A percentile compares a stretch with the other conserved stretches of the same genome.
Evolutionary conservation across 2,797 vertebrate species (phyloP).

Genomic region (Cynodonichthys magdalenae): DNA sequence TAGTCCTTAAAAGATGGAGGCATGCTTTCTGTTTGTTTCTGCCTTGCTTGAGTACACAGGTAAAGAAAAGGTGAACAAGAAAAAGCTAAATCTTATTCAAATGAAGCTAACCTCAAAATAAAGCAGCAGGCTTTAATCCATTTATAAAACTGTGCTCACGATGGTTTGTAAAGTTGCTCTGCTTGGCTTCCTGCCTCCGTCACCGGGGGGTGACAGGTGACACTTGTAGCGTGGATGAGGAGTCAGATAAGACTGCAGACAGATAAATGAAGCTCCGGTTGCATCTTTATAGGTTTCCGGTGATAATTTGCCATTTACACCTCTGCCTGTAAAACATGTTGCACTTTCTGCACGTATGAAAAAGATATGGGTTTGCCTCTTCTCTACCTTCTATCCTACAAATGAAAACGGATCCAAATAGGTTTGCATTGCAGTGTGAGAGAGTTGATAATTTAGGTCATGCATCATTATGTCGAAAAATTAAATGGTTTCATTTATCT

Average conservation of each 20-base stretch:
- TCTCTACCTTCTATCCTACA: neutral
- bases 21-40: no score
- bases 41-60: no score
- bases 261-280: slow-evolving; percentile 64
- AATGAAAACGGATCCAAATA: neutral
- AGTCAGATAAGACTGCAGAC: slow-evolving; percentile 60
- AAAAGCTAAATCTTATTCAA: neutral
- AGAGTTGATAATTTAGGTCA: neutral
- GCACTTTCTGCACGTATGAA: slow-evolving; percentile 1
- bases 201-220: slow-evolving; percentile 56
- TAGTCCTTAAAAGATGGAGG: no score
- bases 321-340: slow-evolving; percentile 11
- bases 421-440: neutral
- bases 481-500: neutral
- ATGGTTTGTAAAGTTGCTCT: slow-evolving; percentile 27
- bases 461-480: neutral
- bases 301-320: slow-evolving; percentile 56
- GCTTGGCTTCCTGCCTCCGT: slow-evolving; percentile 59
- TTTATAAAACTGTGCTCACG: slow-evolving; percentile 56
- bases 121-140: slow-evolving; percentile 30
- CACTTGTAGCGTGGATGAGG: slow-evolving; percentile 53
- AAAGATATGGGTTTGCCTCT: neutral
- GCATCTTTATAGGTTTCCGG: slow-evolving; percentile 61
- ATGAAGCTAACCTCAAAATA: slow-evolving; percentile 14
- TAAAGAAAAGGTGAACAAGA: neutral